Base-by-base conservation (phyloP, 2,113 vertebrate genomes). In the Anoplopoma fimbria region DNA sequence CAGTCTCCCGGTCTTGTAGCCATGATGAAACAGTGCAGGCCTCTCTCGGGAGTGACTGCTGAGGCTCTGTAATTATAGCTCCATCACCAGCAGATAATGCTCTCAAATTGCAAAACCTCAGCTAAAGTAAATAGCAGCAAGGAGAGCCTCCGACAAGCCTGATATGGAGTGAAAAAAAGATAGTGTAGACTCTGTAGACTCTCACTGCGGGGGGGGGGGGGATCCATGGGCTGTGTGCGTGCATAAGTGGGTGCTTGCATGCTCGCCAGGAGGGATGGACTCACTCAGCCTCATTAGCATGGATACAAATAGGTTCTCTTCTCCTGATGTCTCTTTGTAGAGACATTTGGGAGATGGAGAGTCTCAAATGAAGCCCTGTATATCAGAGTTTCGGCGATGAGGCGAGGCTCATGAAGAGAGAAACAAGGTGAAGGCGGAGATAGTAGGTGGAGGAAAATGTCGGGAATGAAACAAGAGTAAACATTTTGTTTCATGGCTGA, bases 261-360 rank as follows among this genome's bases (percentile, higher is more conserved):
- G 7, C 75, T 85, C 79, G 79, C 79, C 61, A 85, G 80, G 80
- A 87, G 77, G 80, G 75, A 80, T 70, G 82, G 71, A 79, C 81
- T 85, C 45, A 81, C 58, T 88, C 81, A 75, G 68, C 77, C 82
- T 89, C 79, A 90, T 91, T 90, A 89, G 75, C 67, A 88, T 86
- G 68, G 64, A 86, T 73, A 89, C 85, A 89, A 83, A 88, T 78
- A 75, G 65, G 63, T 75, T 65, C 64, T 84, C 67, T 80, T 85
- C 75, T 86, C 69, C 75, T 45, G 79, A 83, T 74, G 79, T 81
- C 77, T 86, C 71, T 84, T 70, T 87, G 81, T 61, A 51, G 69
- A 89, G 77, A 73, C 75, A 49, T 81, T 70, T 77, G 71, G 81
- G 51, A 76, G 53, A 77, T 29, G 72, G 51, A 75, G 67, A 64